phyloP scores from a whole-genome alignment of 2,113 vertebrate species.

The Varanus komodoensis region DNA sequence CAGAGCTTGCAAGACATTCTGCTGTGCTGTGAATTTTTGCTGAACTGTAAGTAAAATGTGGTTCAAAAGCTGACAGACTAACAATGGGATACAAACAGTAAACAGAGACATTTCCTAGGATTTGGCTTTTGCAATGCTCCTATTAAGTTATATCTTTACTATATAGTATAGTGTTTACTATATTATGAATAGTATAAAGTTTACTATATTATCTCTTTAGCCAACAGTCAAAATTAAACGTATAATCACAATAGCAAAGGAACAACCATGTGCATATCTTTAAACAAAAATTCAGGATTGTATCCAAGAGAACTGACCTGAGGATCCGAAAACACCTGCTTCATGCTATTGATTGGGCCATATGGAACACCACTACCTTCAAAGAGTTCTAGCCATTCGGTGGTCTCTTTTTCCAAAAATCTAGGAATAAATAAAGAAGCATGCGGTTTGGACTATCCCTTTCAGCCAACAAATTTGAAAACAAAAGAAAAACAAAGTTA shows the following conservation, averaged over 20 bases:
- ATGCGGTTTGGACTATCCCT: slow-evolving; percentile 48
- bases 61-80: not conserved
- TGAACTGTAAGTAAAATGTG: not conserved
- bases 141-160: not conserved
- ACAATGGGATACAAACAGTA: not conserved
- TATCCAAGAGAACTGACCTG: slow-evolving; percentile 84
- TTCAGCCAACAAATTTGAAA: slow-evolving; percentile 35
- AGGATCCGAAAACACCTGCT: slow-evolving; percentile 89
- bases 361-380: slow-evolving; percentile 90
- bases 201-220: not conserved
- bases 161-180: too few relatives aligned
- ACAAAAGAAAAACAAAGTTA: slow-evolving; percentile 27
- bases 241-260: not conserved
- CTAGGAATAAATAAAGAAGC: slow-evolving; percentile 76
- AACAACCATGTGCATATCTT: slow-evolving; percentile 13
- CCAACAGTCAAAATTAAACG: not conserved
- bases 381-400: slow-evolving; percentile 88
- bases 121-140: not conserved
- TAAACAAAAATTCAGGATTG: not conserved
- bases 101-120: not conserved
- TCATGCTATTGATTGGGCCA: slow-evolving; percentile 93
- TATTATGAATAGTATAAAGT: too few relatives aligned
- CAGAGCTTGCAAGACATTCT: not conserved
- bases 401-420: slow-evolving; percentile 85
- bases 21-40: not conserved